Conservation (phyloP, 2,888 invertebrate genomes). For the Morinoia aosen region DNA sequence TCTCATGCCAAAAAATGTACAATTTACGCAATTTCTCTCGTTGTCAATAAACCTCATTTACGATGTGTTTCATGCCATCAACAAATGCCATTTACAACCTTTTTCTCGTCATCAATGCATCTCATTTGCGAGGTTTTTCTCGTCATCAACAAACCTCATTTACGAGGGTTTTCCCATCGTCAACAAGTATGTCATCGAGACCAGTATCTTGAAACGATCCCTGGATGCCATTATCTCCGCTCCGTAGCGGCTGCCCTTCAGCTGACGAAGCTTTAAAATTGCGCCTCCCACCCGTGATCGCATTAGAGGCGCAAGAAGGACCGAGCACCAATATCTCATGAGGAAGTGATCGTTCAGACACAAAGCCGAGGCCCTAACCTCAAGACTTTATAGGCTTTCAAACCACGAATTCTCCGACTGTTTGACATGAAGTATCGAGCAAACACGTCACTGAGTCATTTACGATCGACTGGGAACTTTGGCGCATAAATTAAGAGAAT, state of each 20-base stretch:
- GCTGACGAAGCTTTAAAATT: neutral
- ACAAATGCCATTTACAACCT: too few relatives aligned
- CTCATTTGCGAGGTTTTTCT: neutral
- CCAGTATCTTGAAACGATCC: constrained; percentile 3
- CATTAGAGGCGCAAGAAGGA: neutral
- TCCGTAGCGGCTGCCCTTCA: neutral
- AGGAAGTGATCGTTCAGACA: neutral
- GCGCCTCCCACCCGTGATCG: neutral
- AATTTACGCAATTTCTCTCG: neutral
- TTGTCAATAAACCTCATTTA: neutral
- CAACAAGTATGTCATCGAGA: neutral
- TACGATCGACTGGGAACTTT: neutral
- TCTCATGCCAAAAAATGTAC: neutral
- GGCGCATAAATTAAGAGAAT: neutral
- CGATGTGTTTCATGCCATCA: too few relatives aligned
- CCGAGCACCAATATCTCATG: constrained; percentile 8
- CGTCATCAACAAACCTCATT: neutral
- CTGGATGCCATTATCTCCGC: neutral
- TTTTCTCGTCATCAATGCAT: neutral
- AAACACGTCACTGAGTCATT: constrained; percentile 34
- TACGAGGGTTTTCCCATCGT: neutral
- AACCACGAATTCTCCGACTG: neutral
- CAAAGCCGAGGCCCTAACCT: constrained; percentile 12
- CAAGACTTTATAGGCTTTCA: neutral
- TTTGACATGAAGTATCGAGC: constrained; percentile 4